Conservation (phyloP, 2,113 vertebrate species). For the Anguilla japonica region DNA sequence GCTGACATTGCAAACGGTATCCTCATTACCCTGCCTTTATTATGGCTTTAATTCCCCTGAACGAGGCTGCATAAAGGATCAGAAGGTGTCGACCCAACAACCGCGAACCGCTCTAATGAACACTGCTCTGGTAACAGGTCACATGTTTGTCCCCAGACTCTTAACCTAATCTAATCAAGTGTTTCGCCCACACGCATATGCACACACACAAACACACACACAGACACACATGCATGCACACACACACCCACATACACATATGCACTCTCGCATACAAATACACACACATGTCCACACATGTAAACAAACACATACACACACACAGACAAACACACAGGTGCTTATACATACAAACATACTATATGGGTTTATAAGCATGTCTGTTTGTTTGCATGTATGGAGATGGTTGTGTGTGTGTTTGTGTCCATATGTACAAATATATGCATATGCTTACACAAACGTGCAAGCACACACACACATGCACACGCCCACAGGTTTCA, state of each 20-base stretch:
- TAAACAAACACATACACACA: not conserved
- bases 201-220: not conserved
- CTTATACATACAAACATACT: not conserved
- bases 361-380: no score
- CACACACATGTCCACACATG: not conserved
- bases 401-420: not conserved
- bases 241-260: not conserved
- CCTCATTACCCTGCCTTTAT: not conserved
- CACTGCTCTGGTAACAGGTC: not conserved
- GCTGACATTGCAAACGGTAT: not conserved
- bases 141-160: not conserved
- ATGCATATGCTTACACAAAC: not conserved
- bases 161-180: not conserved
- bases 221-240: not conserved
- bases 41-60: not conserved
- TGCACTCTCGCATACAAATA: no score
- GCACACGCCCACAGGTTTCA: no score
- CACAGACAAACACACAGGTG: not conserved
- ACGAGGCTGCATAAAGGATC: not conserved
- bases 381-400: not conserved
- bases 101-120: not conserved
- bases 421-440: not conserved
- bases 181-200: not conserved
- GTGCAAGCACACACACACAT: not conserved
- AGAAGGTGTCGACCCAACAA: not conserved